Conservation (phyloP, 2,888 invertebrate genomes). For the Saturnia japonica region DNA sequence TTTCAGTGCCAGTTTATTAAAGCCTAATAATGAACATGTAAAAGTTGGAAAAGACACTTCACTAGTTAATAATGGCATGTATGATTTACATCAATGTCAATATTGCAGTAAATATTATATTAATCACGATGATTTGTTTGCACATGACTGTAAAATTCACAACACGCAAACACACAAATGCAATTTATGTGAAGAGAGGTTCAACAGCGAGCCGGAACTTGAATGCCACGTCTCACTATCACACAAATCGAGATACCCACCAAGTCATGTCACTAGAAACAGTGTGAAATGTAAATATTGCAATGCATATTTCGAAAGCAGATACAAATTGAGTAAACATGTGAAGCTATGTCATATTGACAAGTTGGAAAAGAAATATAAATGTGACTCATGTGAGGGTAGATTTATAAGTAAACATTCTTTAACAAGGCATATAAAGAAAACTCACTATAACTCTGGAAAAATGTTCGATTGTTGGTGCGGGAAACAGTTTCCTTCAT, state of each 20-base stretch:
- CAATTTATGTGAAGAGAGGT: neutral
- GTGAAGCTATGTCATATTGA: neutral
- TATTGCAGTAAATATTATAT: too few species aligned
- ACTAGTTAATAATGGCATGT: neutral
- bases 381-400: neutral
- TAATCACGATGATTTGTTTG: neutral
- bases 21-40: neutral
- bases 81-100: too few species aligned
- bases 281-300: neutral
- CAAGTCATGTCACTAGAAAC: neutral
- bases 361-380: neutral
- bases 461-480: neutral
- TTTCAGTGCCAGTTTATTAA: neutral
- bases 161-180: too few species aligned
- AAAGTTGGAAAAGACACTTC: neutral
- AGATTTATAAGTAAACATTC: neutral
- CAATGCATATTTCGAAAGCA: neutral
- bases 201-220: neutral
- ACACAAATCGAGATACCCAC: neutral
- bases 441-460: neutral
- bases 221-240: neutral
- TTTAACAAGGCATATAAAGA: neutral
- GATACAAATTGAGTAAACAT: neutral
- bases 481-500: neutral
- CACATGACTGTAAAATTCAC: neutral